phyloP scores from a whole-genome alignment of 2,113 vertebrate genomes.

The Cisticola juncidis region DNA sequence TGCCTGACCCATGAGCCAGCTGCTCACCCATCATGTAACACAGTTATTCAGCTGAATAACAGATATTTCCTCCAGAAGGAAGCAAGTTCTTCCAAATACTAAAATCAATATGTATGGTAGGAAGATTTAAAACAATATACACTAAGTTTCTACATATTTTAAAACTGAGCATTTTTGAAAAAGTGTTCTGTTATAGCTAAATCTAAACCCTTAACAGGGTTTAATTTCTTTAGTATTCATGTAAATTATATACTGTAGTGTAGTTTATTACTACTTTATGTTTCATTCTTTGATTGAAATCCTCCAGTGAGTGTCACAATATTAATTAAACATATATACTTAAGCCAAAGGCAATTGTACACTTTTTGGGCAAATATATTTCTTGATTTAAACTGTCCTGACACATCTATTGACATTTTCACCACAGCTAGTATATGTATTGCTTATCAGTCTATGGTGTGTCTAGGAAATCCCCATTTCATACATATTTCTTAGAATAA shows the following conservation, averaged over 20 bases:
- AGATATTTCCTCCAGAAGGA: not conserved
- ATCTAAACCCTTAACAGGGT: not conserved
- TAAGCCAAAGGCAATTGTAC: not conserved
- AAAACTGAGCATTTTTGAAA: not conserved
- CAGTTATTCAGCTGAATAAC: not conserved
- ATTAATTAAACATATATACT: not conserved
- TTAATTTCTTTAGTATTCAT: not conserved
- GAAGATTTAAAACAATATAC: not conserved
- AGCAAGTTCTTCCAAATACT: not conserved
- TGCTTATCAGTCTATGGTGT: not conserved
- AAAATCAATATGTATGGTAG: not conserved
- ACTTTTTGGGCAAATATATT: not conserved
- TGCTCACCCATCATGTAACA: not conserved
- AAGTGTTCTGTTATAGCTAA: not conserved
- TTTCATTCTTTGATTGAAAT: not conserved
- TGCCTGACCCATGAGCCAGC: not conserved
- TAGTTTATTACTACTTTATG: not conserved
- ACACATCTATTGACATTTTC: not conserved
- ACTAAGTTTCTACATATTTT: not conserved
- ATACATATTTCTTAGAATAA: not conserved
- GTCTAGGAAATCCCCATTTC: slow-evolving; percentile 6
- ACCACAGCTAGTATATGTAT: not conserved
- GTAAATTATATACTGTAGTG: not conserved
- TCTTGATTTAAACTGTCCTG: not conserved
- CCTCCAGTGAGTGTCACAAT: not conserved